Conservation (phyloP, 2,888 invertebrate genomes). For the Lordiphosa andalusiaca region DNA sequence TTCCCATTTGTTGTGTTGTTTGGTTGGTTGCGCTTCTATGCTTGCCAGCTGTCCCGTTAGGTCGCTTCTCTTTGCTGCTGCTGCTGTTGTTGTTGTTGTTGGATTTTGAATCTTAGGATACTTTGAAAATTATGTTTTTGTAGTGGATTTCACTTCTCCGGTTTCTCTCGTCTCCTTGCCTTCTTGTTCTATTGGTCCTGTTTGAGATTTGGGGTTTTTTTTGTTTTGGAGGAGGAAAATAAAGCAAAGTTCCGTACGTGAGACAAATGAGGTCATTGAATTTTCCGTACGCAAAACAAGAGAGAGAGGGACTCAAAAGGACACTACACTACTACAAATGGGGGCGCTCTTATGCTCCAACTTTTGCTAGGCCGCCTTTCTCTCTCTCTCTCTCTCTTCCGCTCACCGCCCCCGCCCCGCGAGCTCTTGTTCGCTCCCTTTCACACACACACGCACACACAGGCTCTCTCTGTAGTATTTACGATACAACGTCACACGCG, state of each 20-base stretch:
- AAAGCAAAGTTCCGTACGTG: slow-evolving; percentile 54
- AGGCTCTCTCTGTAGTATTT: too few relatives aligned
- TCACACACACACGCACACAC: too few relatives aligned
- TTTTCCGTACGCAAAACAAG: slow-evolving; percentile 47
- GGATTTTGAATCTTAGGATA: slow-evolving; percentile 8
- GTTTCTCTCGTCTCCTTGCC: slow-evolving; percentile 32
- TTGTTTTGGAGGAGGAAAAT: slow-evolving; percentile 5
- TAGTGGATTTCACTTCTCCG: slow-evolving; percentile 1
- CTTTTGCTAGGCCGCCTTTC: slow-evolving; percentile 21
- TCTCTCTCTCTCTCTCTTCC: slow-evolving; percentile 22
- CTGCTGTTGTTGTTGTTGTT: too few relatives aligned
- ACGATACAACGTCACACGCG: too few relatives aligned
- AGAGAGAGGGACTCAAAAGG: slow-evolving; percentile 28
- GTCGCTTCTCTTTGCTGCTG: slow-evolving; percentile 12
- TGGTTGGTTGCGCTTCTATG: slow-evolving; percentile 27
- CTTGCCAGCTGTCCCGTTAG: slow-evolving; percentile 25
- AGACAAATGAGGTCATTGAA: slow-evolving; percentile 76
- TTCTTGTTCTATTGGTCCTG: slow-evolving; percentile 40
- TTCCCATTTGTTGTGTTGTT: slow-evolving; percentile 78
- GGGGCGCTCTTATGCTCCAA: slow-evolving; percentile 12
- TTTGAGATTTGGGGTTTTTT: slow-evolving; percentile 13
- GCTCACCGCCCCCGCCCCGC: slow-evolving; percentile 5
- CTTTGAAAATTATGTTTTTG: slow-evolving; percentile 7
- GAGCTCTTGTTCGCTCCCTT: not conserved
- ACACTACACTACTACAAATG: slow-evolving; percentile 20